phyloP scores from a whole-genome alignment of 2,888 invertebrate genomes.

The Chloromyia formosa region DNA sequence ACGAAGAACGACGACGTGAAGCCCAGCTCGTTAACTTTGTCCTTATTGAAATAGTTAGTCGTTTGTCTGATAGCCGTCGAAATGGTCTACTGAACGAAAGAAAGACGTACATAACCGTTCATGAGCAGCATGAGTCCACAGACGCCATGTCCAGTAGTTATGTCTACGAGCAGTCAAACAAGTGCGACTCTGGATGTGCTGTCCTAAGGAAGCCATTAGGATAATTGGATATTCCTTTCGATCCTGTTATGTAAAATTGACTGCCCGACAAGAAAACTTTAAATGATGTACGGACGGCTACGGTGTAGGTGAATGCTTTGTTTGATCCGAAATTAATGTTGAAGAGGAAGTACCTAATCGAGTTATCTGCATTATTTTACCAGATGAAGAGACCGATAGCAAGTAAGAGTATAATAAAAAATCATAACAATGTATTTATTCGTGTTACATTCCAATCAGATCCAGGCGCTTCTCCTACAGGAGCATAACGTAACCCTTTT shows the following conservation, averaged over 20 bases:
- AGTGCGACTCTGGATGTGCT: slow-evolving; percentile 18
- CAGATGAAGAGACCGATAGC: no score
- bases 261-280: slow-evolving; percentile 23
- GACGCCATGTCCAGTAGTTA: slow-evolving; percentile 5
- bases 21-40: slow-evolving; percentile 9
- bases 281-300: slow-evolving; percentile 5
- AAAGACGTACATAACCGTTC: background rate
- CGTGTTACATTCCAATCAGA: no score
- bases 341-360: no score
- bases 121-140: slow-evolving; percentile 10
- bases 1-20: background rate
- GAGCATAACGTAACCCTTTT: no score
- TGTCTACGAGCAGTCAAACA: background rate
- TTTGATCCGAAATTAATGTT: no score
- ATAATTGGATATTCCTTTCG: slow-evolving; percentile 42
- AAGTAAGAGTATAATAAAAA: no score
- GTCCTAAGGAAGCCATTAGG: slow-evolving; percentile 39
- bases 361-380: no score
- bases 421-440: no score
- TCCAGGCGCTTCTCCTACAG: no score
- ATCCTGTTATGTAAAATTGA: slow-evolving; percentile 31
- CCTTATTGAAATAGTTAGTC: slow-evolving; percentile 28
- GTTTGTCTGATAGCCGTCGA: slow-evolving; percentile 31
- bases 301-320: background rate
- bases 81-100: slow-evolving; percentile 7